Conservation (phyloP, 2,888 invertebrate genomes). For the Anoplius nigerrimus region DNA sequence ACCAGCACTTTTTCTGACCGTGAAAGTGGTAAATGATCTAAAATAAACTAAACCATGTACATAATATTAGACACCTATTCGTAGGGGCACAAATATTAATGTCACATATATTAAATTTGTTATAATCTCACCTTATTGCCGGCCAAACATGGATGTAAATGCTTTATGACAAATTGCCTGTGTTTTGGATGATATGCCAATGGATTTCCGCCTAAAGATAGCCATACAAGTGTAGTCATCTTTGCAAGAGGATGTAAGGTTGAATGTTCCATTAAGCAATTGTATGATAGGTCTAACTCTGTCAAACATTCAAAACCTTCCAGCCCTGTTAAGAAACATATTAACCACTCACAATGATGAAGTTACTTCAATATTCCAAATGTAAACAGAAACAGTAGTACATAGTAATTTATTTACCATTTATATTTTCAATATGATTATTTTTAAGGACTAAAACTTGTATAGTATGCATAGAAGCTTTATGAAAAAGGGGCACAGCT, state of each 20-base stretch:
- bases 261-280: slow-evolving; percentile 80
- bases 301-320: slow-evolving; percentile 77
- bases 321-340: slow-evolving; percentile 69
- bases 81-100: not conserved
- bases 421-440: slow-evolving; percentile 81
- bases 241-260: slow-evolving; percentile 77
- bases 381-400: not conserved
- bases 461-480: slow-evolving; percentile 77
- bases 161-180: slow-evolving; percentile 76
- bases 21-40: slow-evolving; percentile 77
- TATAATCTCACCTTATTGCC: slow-evolving; percentile 72
- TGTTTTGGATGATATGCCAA: slow-evolving; percentile 80
- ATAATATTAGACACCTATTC: not conserved
- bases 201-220: slow-evolving; percentile 81
- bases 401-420: slow-evolving; percentile 68
- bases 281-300: slow-evolving; percentile 80
- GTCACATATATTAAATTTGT: not conserved
- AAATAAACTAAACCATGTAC: slow-evolving; percentile 74
- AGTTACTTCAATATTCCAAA: not conserved
- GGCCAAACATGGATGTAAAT: slow-evolving; percentile 78
- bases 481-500: slow-evolving; percentile 78
- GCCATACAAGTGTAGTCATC: slow-evolving; percentile 76
- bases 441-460: slow-evolving; percentile 79
- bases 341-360: not conserved
- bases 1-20: slow-evolving; percentile 77